Base-by-base conservation (phyloP, 1,140 invertebrate genomes). In the Pogonognathellus flavescens region DNA sequence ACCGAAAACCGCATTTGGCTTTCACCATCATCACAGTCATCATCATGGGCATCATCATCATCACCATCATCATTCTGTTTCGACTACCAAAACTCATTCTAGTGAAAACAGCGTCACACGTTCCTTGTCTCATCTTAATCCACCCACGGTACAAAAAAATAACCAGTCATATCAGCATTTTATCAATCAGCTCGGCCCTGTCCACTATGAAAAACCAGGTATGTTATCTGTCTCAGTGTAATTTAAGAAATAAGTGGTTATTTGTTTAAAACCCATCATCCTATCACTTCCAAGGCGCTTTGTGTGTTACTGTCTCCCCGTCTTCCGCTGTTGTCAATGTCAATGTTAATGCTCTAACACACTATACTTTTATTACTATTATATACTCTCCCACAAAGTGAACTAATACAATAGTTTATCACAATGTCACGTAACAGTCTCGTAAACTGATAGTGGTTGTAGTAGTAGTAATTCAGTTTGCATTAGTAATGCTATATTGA, bases 101-200 rank as follows among this genome's bases (percentile, higher is more conserved):
- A 80, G 50, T 16, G 55, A 53, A 22, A 55, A 52, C 18, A 52
- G 55, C 14, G 50, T 22, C 80, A 81, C n/a, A 81, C 80, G 6
- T 1, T n/a, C 41, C 52, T 20, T 18, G 31, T 41, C 10, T 31
- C 55, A 31, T 20, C 55, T 31, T 2, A 50, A 53, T 41, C 18
- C 57, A 41, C 31, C 66, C 20, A 18, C 22, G 6, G 50, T 80
- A 80, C 82, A 86, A 20, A 80, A 85, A 18, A 70, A 85, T 80
- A 70, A 6, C 25, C 22, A 83, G 22, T 57, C 53, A n/a, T 86
- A 85, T 57, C 84, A 88, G 14, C 83, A 86, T 20, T 88, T 88
- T 62, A 84, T 88, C 9, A 86, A 82, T 18, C 87, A 88, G 62
- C 52, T 88, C 9, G 87, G 87, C 16, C 60, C 85, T 14, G 60